Evolutionary conservation across 2,888 invertebrate species (phyloP).

Genomic region (Hydrotaea diabolus): DNA sequence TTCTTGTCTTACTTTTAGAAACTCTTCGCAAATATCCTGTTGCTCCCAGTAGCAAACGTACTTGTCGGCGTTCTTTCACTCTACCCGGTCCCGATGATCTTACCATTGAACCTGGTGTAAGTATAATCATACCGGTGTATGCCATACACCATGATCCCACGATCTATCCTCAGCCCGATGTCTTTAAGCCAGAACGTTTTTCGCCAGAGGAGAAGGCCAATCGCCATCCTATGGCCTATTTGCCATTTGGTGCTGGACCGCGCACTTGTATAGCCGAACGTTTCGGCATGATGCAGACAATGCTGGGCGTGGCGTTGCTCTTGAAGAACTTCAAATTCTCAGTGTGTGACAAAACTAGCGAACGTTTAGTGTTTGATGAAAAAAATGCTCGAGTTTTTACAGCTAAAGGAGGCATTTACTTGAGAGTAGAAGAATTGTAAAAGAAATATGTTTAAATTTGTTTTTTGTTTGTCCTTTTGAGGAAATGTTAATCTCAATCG

Average conservation of each 20-base stretch:
- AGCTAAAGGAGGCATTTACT: constrained; percentile 69
- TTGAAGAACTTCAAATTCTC: constrained; percentile 69
- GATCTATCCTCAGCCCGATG: constrained; percentile 77
- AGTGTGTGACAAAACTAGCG: background rate
- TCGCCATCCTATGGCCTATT: constrained; percentile 76
- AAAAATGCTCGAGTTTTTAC: constrained; percentile 63
- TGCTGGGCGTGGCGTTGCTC: constrained; percentile 68
- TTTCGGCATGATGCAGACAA: constrained; percentile 70
- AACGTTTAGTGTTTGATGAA: constrained; percentile 31
- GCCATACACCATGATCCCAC: constrained; percentile 79
- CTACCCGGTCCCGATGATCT: constrained; percentile 80
- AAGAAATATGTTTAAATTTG: no score
- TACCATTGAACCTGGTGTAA: constrained; percentile 79
- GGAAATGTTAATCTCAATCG: no score
- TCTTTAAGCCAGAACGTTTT: constrained; percentile 81
- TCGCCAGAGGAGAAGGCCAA: constrained; percentile 81
- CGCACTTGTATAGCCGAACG: constrained; percentile 70
- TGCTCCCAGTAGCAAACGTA: constrained; percentile 80
- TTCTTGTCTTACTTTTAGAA: constrained; percentile 76
- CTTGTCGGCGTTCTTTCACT: constrained; percentile 81
- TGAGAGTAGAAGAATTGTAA: constrained; percentile 67
- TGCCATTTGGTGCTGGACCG: constrained; percentile 72
- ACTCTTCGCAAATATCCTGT: constrained; percentile 82
- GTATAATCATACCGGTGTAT: constrained; percentile 72
- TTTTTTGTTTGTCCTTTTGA: no score